Evolutionary conservation across 2,113 vertebrate genomes (phyloP), one percentile per base, ranked within the genome.

Genomic region (Amazona vittata): DNA sequence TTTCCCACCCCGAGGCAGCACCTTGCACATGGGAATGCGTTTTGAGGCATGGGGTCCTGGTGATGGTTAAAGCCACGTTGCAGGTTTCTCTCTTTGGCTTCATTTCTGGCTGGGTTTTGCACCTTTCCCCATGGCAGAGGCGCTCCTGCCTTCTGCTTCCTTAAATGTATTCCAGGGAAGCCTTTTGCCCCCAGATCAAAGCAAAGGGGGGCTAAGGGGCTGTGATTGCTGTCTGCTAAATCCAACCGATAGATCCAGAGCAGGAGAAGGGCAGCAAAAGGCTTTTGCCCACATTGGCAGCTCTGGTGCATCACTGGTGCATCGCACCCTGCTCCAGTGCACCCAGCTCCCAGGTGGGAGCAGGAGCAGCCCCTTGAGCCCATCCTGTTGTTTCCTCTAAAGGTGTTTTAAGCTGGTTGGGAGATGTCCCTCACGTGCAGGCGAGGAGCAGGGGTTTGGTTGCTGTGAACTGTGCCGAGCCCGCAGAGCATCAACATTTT

Each of bases 1-100:
- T 57, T 76, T 77, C 79, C 53, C 29, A 1, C 0, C 9, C 7
- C 24, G 24, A 67, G 43, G 2, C 53, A 22, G 25, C 52, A 73
- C 59, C 22, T 25, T 15, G 17, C 6, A 0, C 43, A 2, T 2
- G 4, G 3, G 4, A n/a, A 16, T 53, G 59, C 0, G 0, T 64
- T 86, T 74, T n/a, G 41, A 14, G 78, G 33, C 2, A 0, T 18
- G 43, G 60, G 44, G 46, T 90, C 26, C 25, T 0, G 3, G n/a
- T 49, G 74, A 10, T 71, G 62, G 50, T 53, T 53, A 49, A 85
- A 90, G 86, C 86, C 94, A 88, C 67, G 22, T 76, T 68, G 70
- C 52, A 31, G 75, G 22, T 64, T 88, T 79, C 52, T 90, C 50
- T 57, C 50, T 62, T 55, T 9, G 29, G 11, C 31, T 82, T 59